These are phyloP conservation scores for Galeruca laticollis DNA, from an alignment of 2,888 invertebrate genomes.

Conservation along the genomic window DNA sequence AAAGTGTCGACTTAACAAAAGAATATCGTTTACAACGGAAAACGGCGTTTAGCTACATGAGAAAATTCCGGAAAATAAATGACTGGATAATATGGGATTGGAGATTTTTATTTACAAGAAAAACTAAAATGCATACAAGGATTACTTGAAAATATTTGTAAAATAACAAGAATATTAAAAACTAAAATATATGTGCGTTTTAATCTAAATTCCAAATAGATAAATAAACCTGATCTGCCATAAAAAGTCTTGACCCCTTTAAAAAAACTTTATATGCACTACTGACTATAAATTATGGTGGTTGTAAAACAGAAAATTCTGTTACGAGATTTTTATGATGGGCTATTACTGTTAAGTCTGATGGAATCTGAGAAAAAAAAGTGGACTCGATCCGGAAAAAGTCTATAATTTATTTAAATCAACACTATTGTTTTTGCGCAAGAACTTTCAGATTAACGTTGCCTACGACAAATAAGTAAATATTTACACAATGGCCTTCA, in stretches of 20 bases:
- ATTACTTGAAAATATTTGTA: too few relatives aligned
- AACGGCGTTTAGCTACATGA: constrained; percentile 60
- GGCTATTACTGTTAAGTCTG: background rate
- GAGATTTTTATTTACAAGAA: constrained; percentile 36
- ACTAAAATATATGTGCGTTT: background rate
- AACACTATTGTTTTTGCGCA: background rate
- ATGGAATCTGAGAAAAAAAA: background rate
- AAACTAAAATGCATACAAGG: background rate
- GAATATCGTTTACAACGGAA: constrained; percentile 57
- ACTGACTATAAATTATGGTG: constrained; percentile 10
- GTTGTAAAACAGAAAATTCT: constrained; percentile 5
- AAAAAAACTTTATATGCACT: background rate
- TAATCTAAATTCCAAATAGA: background rate
- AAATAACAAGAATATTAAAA: background rate
- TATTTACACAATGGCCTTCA: background rate
- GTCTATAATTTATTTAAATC: constrained; percentile 4
- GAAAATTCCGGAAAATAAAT: constrained; percentile 51
- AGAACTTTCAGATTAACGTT: background rate
- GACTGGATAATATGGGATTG: constrained; percentile 36
- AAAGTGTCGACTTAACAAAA: constrained; percentile 63
- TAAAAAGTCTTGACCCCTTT: background rate
- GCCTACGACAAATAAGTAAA: background rate
- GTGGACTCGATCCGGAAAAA: background rate
- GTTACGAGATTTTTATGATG: constrained; percentile 8
- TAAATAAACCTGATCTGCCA: background rate